These are phyloP conservation scores for Falco rusticolus DNA, from an alignment of 2,797 vertebrate species.

Conservation along the genomic window DNA sequence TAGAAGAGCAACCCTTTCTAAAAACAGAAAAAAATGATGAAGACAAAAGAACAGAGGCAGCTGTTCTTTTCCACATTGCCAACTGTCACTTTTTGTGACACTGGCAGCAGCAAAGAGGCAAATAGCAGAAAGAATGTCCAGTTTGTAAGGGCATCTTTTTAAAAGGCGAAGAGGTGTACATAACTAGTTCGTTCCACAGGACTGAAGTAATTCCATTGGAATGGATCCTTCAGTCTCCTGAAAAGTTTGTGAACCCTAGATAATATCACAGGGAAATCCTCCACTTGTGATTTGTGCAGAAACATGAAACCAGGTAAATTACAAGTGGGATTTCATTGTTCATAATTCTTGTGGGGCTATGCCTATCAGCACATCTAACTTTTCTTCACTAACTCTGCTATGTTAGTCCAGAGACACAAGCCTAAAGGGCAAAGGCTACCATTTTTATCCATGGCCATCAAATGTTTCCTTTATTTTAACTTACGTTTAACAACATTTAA, in stretches of 20 bases:
- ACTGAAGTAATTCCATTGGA: neutral
- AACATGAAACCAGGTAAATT: neutral
- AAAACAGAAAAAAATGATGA: neutral
- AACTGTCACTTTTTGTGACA: neutral
- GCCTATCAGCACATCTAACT: neutral
- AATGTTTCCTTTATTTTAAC: neutral
- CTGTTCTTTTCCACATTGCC: neutral
- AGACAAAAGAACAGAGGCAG: neutral
- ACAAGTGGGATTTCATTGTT: neutral
- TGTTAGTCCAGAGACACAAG: neutral
- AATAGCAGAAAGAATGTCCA: neutral
- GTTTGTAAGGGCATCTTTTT: neutral
- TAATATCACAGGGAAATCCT: neutral
- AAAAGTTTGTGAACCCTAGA: neutral
- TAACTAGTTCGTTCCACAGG: neutral
- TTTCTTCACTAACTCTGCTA: neutral
- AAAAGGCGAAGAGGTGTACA: neutral
- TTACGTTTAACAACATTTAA: neutral
- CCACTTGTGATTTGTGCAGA: neutral
- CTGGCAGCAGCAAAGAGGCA: neutral
- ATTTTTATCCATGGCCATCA: neutral
- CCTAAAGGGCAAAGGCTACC: neutral
- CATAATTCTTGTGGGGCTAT: neutral
- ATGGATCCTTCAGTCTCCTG: neutral
- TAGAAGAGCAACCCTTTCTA: neutral